Percentiles rank a stretch among this genome's conserved stretches.
These are phyloP conservation scores for Meiosimyza platycephala DNA, from an alignment of 2,888 invertebrate species.

Conservation along the genomic window DNA sequence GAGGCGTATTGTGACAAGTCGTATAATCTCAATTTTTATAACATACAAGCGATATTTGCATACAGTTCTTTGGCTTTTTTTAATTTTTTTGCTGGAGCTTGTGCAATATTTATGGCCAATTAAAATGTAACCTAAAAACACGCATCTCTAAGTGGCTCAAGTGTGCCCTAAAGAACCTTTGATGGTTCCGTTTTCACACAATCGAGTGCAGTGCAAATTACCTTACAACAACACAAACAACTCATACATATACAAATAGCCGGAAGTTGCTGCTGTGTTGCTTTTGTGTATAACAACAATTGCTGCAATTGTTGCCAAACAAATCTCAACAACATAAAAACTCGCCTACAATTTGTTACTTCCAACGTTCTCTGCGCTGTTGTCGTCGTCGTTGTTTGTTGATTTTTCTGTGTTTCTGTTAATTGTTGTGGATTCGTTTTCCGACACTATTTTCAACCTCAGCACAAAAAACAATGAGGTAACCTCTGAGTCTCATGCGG, in stretches of 20 bases:
- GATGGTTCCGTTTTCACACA: conserved; percentile 50
- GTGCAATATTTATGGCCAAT: conserved; percentile 57
- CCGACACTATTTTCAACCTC: conserved; percentile 67
- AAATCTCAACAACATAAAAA: conserved; percentile 24
- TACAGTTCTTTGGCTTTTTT: not conserved
- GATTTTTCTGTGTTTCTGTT: conserved; percentile 64
- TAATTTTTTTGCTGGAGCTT: not conserved
- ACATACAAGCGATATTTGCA: too few relatives aligned
- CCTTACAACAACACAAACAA: conserved; percentile 1
- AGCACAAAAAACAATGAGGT: conserved; percentile 56
- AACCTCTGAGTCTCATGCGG: conserved; percentile 51
- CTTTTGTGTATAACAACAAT: conserved; percentile 12
- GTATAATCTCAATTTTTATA: too few relatives aligned
- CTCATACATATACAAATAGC: conserved; percentile 23
- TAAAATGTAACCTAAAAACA: conserved; percentile 66
- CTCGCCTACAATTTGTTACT: not conserved
- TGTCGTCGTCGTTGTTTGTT: conserved; percentile 51
- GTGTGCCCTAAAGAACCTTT: conserved; percentile 46
- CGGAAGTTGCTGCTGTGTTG: conserved; percentile 23
- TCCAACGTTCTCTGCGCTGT: not conserved
- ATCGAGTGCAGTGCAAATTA: not conserved
- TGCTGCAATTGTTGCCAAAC: not conserved
- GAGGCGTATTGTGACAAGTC: too few relatives aligned
- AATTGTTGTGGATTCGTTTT: conserved; percentile 67
- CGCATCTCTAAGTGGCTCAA: conserved; percentile 44